phyloP scores from a whole-genome alignment of 2,797 vertebrate species.

The Orestias chungarensis region DNA sequence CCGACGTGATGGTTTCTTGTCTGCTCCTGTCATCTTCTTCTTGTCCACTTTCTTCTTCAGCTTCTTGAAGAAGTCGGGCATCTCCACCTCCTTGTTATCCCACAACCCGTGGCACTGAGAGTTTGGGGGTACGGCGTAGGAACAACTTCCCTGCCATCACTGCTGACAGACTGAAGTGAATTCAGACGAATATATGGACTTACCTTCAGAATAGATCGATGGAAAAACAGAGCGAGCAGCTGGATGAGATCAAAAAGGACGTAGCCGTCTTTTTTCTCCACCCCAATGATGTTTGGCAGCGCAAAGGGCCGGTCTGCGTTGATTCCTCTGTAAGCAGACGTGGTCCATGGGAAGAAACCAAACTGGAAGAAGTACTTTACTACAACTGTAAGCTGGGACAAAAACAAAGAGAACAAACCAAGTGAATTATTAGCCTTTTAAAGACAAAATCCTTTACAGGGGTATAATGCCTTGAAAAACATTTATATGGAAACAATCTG shows the following conservation, averaged over 20 bases:
- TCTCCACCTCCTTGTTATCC: slow-evolving; percentile 82
- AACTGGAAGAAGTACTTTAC: slow-evolving; percentile 87
- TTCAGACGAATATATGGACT: background rate
- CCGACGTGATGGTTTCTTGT: slow-evolving; percentile 43
- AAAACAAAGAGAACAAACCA: slow-evolving; percentile 17
- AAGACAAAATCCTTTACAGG: background rate
- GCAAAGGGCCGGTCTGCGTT: slow-evolving; percentile 79
- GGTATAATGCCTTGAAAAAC: background rate
- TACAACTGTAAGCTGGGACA: slow-evolving; percentile 79
- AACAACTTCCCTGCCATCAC: background rate
- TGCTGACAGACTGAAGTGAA: too few species aligned
- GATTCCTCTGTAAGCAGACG: slow-evolving; percentile 78
- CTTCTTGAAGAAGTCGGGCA: slow-evolving; percentile 82
- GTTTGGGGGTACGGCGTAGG: slow-evolving; percentile 11
- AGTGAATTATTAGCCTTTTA: background rate
- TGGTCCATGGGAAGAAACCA: slow-evolving; percentile 86
- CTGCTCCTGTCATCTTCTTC: slow-evolving; percentile 67
- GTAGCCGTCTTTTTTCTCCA: slow-evolving; percentile 80
- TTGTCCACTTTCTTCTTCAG: slow-evolving; percentile 78
- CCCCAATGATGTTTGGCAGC: slow-evolving; percentile 78
- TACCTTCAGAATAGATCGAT: slow-evolving; percentile 80
- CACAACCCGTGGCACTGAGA: slow-evolving; percentile 82
- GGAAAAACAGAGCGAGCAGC: slow-evolving; percentile 81
- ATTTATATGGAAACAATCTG: too few species aligned
- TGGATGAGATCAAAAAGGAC: slow-evolving; percentile 81